These are phyloP conservation scores for Caenorhabditis remanei DNA, from an alignment of 1,140 invertebrate species.

Conservation along the genomic window DNA sequence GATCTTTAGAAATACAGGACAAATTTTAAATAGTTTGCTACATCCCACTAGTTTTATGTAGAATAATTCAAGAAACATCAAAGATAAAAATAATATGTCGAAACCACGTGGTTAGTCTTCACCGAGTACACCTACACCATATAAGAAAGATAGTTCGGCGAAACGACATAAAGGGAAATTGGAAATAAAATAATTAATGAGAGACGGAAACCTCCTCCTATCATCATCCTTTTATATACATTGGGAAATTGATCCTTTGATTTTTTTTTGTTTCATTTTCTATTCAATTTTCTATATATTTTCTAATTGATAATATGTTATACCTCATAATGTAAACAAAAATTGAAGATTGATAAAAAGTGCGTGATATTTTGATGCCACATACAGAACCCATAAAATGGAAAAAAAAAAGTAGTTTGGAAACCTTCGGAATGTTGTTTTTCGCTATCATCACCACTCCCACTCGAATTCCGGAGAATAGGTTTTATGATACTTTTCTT, in stretches of 20 bases:
- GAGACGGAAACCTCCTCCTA: neutral
- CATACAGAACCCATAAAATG: neutral
- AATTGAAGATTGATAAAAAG: neutral
- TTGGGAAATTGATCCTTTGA: neutral
- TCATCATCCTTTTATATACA: neutral
- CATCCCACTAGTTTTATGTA: too few relatives aligned
- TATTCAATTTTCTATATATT: neutral
- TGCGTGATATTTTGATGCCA: neutral
- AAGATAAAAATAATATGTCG: too few relatives aligned
- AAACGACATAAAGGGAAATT: neutral
- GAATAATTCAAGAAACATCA: too few relatives aligned
- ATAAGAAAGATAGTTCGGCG: neutral
- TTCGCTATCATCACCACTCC: neutral
- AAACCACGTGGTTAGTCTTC: too few relatives aligned
- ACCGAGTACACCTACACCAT: too few relatives aligned
- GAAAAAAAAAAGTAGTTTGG: neutral
- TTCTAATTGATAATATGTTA: neutral
- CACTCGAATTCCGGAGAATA: slow-evolving; percentile 6
- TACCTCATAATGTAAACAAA: neutral
- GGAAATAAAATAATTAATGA: slow-evolving; percentile 19
- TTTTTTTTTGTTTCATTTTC: too few relatives aligned
- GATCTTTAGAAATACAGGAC: too few relatives aligned
- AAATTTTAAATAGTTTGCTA: too few relatives aligned
- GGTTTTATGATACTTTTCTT: neutral
- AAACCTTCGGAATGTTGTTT: neutral